A percentile compares a stretch with the other conserved stretches of the same genome.
Evolutionary conservation across 2,113 vertebrate genomes (phyloP).

Genomic region (Falcunculus frontatus): DNA sequence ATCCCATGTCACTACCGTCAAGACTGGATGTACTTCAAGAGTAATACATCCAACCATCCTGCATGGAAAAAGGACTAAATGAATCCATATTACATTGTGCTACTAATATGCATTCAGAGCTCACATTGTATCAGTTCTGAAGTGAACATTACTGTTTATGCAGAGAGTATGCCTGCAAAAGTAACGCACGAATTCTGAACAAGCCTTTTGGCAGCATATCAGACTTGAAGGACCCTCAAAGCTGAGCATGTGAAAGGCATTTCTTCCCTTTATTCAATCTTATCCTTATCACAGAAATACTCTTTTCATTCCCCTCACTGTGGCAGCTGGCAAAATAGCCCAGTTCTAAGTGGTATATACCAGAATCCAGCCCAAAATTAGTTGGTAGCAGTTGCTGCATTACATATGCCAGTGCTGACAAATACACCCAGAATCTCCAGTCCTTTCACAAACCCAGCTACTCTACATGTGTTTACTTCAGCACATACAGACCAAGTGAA

Average conservation of each 20-base stretch:
- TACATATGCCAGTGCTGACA: background rate
- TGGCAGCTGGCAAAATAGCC: background rate
- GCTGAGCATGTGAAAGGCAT: background rate
- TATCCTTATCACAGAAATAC: background rate
- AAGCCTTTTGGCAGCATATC: background rate
- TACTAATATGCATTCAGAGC: slow-evolving; percentile 40
- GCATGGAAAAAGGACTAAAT: slow-evolving; percentile 19
- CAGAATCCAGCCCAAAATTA: background rate
- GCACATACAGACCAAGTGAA: background rate
- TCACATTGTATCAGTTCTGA: slow-evolving; percentile 50
- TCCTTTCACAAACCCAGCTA: background rate
- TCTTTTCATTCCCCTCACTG: background rate
- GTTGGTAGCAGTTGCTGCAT: background rate
- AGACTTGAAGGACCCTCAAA: slow-evolving; percentile 41
- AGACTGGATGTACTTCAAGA: background rate
- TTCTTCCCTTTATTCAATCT: background rate
- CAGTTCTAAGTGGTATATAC: background rate
- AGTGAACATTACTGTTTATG: slow-evolving; percentile 20
- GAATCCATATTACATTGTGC: background rate
- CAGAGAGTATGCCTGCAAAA: slow-evolving; percentile 49
- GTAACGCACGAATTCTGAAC: slow-evolving; percentile 32
- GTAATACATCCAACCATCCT: slow-evolving; percentile 19
- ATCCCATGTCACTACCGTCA: background rate
- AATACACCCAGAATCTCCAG: background rate
- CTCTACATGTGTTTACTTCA: background rate